A percentile compares a stretch with the other conserved stretches of the same genome.
These are phyloP conservation scores for Exaiptasia diaphana DNA, from an alignment of 64 coral and sea anemone species.

Conservation along the genomic window DNA sequence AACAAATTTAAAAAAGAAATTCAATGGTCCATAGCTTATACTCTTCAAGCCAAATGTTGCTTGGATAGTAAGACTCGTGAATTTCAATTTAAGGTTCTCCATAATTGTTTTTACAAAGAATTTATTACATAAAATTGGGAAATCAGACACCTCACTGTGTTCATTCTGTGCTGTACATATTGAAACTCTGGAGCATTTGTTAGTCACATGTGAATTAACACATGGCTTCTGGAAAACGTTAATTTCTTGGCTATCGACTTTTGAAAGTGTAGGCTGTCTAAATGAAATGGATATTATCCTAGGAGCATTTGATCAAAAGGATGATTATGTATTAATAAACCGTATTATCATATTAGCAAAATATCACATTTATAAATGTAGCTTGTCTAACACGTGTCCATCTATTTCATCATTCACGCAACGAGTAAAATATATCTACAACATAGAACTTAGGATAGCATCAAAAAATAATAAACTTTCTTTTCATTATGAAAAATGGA, in stretches of 20 bases:
- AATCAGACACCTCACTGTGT: not conserved
- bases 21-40: not conserved
- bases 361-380: slow-evolving; percentile 24
- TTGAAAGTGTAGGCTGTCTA: no score
- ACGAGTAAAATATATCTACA: no score
- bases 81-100: not conserved
- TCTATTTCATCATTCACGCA: no score
- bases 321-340: slow-evolving; percentile 3
- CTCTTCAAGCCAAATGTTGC: not conserved
- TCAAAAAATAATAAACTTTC: no score
- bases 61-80: not conserved
- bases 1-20: not conserved
- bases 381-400: no score
- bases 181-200: not conserved
- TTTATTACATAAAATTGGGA: not conserved
- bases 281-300: not conserved
- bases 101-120: not conserved
- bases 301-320: not conserved
- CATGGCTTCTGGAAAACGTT: no score
- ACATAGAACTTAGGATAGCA: no score
- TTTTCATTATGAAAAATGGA: no score
- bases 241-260: not conserved
- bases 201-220: no score
- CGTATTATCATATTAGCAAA: not conserved
- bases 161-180: not conserved